phyloP scores from a whole-genome alignment of 2,797 vertebrate species.

The Thaleichthys pacificus region DNA sequence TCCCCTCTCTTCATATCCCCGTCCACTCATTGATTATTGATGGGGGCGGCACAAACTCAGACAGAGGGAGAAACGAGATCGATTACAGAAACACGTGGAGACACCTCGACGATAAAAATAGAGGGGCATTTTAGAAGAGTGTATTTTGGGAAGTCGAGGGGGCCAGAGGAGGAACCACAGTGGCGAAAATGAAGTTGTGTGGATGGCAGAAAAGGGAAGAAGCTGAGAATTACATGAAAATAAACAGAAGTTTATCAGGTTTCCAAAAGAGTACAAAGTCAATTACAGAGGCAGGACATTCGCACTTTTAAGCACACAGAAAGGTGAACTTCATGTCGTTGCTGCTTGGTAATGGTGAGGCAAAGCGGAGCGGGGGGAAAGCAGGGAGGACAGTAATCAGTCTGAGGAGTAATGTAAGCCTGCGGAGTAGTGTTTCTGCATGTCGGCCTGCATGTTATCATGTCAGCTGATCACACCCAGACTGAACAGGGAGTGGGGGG shows the following conservation, averaged over 20 bases:
- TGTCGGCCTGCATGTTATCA: too few relatives aligned
- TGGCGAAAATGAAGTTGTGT: neutral
- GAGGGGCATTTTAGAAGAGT: slow-evolving; percentile 13
- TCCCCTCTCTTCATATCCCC: slow-evolving; percentile 27
- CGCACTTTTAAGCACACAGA: too few relatives aligned
- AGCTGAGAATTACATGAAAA: too few relatives aligned
- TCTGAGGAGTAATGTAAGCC: too few relatives aligned
- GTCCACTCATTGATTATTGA: slow-evolving; percentile 60
- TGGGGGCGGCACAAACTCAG: slow-evolving; percentile 35
- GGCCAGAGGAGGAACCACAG: neutral
- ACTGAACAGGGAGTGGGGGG: neutral
- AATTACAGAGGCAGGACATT: too few relatives aligned
- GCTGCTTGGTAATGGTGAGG: too few relatives aligned
- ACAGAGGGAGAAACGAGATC: slow-evolving; percentile 50
- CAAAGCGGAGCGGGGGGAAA: too few relatives aligned
- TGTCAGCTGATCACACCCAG: neutral
- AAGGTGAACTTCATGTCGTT: too few relatives aligned
- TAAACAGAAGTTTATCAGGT: too few relatives aligned
- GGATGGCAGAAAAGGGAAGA: neutral
- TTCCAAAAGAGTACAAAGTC: too few relatives aligned
- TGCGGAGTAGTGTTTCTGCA: too few relatives aligned
- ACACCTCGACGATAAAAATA: slow-evolving; percentile 33
- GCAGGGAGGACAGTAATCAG: too few relatives aligned
- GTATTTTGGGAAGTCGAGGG: slow-evolving; percentile 37
- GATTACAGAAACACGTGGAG: slow-evolving; percentile 48